Base-by-base conservation (phyloP, 2,113 vertebrate genomes). In the Ctenodactylus gundi region DNA sequence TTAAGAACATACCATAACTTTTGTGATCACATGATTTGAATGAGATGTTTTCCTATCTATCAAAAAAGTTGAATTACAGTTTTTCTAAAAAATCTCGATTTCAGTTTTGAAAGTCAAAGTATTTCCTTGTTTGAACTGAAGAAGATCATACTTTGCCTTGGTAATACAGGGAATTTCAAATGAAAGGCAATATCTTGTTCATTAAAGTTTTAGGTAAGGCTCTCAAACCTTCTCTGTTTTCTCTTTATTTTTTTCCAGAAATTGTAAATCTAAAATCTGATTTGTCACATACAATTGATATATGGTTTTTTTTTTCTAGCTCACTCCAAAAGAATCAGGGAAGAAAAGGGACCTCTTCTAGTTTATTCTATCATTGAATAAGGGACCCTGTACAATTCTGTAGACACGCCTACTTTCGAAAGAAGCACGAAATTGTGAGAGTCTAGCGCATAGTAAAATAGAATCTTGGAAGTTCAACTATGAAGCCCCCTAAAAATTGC, bases 41-140 rank as follows among this genome's bases (percentile, higher is more conserved):
- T 92, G 86, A 93, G 36, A 91, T 53, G 91, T 91, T 93, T 96
- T 91, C 14, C 53, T 90, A 60, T 92, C 95, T 97, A 94, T 46
- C 31, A 94, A 53, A 91, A n/a, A 95, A 90, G 58, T 44, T 81
- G 44, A 92, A 83, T 95, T 72, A 55, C 39, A 92, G 77, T 70
- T 73, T 73, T 93, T 31, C 23, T 78, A 73, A 95, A 95, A 94
- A 75, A 41, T 67, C 58, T 64, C 21, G 80, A 15, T 62, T 83
- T 86, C 64, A 60, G 18, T 81, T 90, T 85, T 25, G 89, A 94
- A 85, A 60, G n/a, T 93, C 80, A 95, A 39, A 96, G 44, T 25
- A 88, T 25, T 73, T 39, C 49, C 81, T 85, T 51, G 31, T 10
- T 90, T 95, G 34, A 73, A 62, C 41, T 90, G 75, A 44, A 67